Base-by-base conservation (phyloP, 2,797 vertebrate genomes). In the Capromys pilorides region DNA sequence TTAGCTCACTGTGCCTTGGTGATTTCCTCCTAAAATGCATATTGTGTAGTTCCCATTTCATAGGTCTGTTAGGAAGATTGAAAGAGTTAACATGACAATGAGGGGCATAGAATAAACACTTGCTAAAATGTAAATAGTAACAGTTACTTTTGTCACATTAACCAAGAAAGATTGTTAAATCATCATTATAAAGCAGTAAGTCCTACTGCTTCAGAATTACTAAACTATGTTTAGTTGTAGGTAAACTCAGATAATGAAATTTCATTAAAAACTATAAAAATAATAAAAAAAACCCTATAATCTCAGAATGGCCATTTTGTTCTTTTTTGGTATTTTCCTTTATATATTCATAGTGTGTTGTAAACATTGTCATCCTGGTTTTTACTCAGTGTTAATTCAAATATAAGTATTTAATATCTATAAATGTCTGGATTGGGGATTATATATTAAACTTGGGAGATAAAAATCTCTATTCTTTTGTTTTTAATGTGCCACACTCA, bases 121-220 rank as follows among this genome's bases (percentile, higher is more conserved):
- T 86, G 61, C 10, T 82, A 71, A 71, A 67, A 21, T 88, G 18
- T 88, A 61, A 67, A 14, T 67, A 67, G n/a, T 31, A 89, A 19
- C 39, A 77, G 59, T 57, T 59, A n/a, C 49, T 90, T n/a, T 82
- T 92, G 57, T 26, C 57, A 54, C 26, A 64, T 77, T 81, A 57
- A 39, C n/a, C 86, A 12, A 67, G 66, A 77, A 86, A 41, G 26
- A 39, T 54, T 82, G 18, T 86, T 86, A 90, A 93, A 61, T 86
- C 57, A n/a, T 90, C 66, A n/a, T 90, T 90, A 77, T 77, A 82
- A 93, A 95, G n/a, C n/a, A 82, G 51, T 86, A 12, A 69, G 28
- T 45, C 36, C 31, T 81, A 36, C 45, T 62, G 31, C 59, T 78
- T 92, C 75, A 75, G 19, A 86, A 92, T 89, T 79, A 73, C 31